Evolutionary conservation across 1,140 invertebrate genomes (phyloP), one percentile per base, ranked within the genome.

Genomic region (Tetragonula clypearis): DNA sequence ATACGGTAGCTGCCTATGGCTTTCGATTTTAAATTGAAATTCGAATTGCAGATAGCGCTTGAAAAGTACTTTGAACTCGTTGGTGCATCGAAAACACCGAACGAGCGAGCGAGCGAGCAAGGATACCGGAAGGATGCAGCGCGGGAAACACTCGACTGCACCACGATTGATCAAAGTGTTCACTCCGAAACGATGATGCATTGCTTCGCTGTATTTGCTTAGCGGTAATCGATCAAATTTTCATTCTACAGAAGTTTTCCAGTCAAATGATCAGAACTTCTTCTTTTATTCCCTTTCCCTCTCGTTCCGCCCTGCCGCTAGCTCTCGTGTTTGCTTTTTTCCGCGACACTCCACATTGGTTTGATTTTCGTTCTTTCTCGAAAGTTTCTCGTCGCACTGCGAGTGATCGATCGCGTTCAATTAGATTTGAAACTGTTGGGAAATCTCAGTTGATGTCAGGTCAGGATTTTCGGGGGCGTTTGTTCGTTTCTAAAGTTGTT

Each of bases 21-120:
- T 78, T 82, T 87, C 81, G 87, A 87, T 90, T 87, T 90, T 75
- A 88, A 90, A 87, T 90, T 89, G 88, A 83, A 85, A 90, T 90
- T 89, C 88, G 87, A 90, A 89, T 87, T 89, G 87, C 85, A 89
- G 85, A 90, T 90, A 41, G 58, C 69, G 83, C 80, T 87, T 71
- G 30, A 79, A 88, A 90, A 87, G 81, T 90, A 87, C 88, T 87
- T 87, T 89, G 88, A 87, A 87, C 79, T 75, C 74, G 86, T 82
- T 83, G 79, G 41, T 79, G 78, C 58, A 79, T 79, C 62, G 66
- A 26, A 56, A 26, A 60, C 19, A 58, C 9, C n/a, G 49, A 60
- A 30, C 30, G 30, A 30, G 30, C 30, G 30, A 23, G 72, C 53
- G 73, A 15, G n/a, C 41, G 35, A 62, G 65, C 30, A 30, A 77